Evolutionary conservation across 2,797 vertebrate genomes (phyloP).

Genomic region (Oryzias sinensis): DNA sequence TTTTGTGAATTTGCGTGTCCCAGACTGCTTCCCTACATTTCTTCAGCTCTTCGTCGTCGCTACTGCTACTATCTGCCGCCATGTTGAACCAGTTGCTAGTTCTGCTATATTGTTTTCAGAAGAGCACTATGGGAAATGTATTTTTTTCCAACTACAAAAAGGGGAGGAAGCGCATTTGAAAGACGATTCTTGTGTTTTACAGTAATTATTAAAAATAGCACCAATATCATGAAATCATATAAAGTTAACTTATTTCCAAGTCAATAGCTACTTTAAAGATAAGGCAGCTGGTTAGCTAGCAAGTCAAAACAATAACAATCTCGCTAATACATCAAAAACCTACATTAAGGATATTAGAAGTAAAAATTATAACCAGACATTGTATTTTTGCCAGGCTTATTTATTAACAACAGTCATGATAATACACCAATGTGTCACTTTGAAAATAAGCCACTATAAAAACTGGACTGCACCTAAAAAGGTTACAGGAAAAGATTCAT

Average conservation of each 20-base stretch:
- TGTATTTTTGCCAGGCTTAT: slow-evolving; percentile 5
- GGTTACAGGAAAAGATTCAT: slow-evolving; percentile 5
- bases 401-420: slow-evolving; percentile 34
- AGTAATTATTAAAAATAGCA: too few species aligned
- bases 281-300: too few species aligned
- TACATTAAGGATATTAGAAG: not conserved
- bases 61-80: slow-evolving; percentile 68
- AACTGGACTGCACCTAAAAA: slow-evolving; percentile 9
- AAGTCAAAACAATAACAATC: not conserved
- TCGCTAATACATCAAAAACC: not conserved
- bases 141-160: not conserved
- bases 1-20: slow-evolving; percentile 26
- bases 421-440: slow-evolving; percentile 10
- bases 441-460: slow-evolving; percentile 17
- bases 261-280: too few species aligned
- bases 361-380: not conserved
- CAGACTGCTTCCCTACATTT: slow-evolving; percentile 78
- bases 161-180: not conserved
- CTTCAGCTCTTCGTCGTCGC: slow-evolving; percentile 68
- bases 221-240: too few species aligned
- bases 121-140: slow-evolving; percentile 67
- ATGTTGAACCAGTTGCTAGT: slow-evolving; percentile 47
- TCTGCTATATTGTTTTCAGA: slow-evolving; percentile 32
- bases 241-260: too few species aligned
- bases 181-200: too few species aligned